Base-by-base conservation (phyloP, 2,888 invertebrate species). In the Thereva unica region DNA sequence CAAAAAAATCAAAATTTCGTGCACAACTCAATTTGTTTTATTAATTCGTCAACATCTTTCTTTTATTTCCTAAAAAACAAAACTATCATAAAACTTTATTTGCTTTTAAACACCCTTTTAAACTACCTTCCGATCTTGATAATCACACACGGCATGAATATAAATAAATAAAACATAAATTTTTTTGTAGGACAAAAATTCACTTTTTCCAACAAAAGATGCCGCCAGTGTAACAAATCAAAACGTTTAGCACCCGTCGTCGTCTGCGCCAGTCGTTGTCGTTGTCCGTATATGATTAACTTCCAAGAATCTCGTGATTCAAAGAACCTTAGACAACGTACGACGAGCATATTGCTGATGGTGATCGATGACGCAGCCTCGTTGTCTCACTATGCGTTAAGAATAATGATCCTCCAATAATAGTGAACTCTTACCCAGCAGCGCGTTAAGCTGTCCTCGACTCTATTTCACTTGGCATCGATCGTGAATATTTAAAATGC, bases 321-420 rank as follows among this genome's bases (percentile, higher is more conserved):
- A 50, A 34, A 61, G 68, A 68, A 66, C 56, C 66, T 40, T 61
- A 61, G 12, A 34, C 61, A 56, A 35, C 63, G 50, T 50, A 23
- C 23, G 23, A 23, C 23, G 23, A 23, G 23, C 23, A 23, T 23
- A 23, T 23, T 23, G 23, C 35, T 50, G 63, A 64, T 66, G 66
- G 44, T 69, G 69, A 69, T 69, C 67, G 69, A 69, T 69, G 69
- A 67, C 69, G 67, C 65, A 66, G 69, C 64, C 69, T 69, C 64
- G 56, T 64, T 69, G 69, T 69, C 65, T 65, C 67, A 67, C 63
- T 69, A 69, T 69, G 69, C 66, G 69, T 66, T 66, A 55, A 67
- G 67, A 68, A 70, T 70, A 54, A 61, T 68, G 64, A 68, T 70
- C 42, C n/a, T 40, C 12, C 12, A 44, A 23, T 49, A 61, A 41